Conservation (phyloP, 2,888 invertebrate species). For the Biston stratarius region DNA sequence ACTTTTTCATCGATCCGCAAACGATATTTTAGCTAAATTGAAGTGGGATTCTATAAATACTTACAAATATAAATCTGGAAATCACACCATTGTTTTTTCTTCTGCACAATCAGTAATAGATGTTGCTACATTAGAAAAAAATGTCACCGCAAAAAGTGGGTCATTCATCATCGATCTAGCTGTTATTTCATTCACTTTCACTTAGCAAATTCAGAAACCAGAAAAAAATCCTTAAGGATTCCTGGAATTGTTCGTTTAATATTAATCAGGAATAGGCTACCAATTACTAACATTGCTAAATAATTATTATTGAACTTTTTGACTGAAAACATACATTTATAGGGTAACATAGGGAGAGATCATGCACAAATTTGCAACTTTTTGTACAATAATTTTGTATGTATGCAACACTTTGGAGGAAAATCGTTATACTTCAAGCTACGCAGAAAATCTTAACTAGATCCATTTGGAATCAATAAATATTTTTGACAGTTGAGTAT, state of each 20-base stretch:
- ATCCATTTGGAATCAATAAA: too few species aligned
- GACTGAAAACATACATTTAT: background rate
- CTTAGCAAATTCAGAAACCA: slow-evolving; percentile 29
- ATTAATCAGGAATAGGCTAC: background rate
- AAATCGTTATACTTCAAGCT: background rate
- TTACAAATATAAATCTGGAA: slow-evolving; percentile 86
- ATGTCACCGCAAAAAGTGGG: slow-evolving; percentile 65
- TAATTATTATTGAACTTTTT: background rate
- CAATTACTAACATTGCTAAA: background rate
- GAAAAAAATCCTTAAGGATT: background rate
- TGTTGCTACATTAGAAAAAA: slow-evolving; percentile 73
- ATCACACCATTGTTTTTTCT: slow-evolving; percentile 87
- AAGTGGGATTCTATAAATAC: slow-evolving; percentile 84
- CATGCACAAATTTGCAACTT: background rate
- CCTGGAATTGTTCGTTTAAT: background rate
- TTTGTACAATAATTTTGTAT: background rate
- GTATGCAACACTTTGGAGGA: background rate
- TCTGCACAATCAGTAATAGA: slow-evolving; percentile 81
- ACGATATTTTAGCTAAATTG: slow-evolving; percentile 74
- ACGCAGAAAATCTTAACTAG: background rate
- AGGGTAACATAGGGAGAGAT: background rate
- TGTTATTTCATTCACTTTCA: slow-evolving; percentile 56
- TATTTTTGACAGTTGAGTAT: too few species aligned
- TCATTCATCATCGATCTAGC: slow-evolving; percentile 65
- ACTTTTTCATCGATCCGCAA: slow-evolving; percentile 65